Percentiles rank a stretch among this genome's conserved stretches.
phyloP scores from a whole-genome alignment of 2,113 vertebrate species.

The Alces alces region DNA sequence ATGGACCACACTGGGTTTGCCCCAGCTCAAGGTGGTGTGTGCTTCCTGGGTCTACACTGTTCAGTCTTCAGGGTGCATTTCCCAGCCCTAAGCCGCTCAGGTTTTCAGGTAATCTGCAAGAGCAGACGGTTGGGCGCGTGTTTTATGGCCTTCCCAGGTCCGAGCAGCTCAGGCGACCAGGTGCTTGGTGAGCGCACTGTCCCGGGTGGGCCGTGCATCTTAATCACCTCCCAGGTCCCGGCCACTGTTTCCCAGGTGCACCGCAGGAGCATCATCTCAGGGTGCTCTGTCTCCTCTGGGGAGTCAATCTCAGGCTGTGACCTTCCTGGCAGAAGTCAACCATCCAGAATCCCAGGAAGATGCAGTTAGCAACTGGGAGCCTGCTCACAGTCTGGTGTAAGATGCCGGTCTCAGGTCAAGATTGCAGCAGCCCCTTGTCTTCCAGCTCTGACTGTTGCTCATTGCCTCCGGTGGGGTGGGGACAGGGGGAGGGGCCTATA shows the following conservation, averaged over 20 bases:
- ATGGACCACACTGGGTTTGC: not conserved
- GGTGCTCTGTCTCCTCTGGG: not conserved
- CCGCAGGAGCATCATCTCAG: accelerated
- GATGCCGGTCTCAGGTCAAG: not conserved
- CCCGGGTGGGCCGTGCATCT: not conserved
- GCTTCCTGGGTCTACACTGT: not conserved
- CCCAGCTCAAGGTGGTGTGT: not conserved
- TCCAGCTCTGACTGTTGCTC: not conserved
- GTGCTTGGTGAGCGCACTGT: not conserved
- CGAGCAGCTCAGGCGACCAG: not conserved
- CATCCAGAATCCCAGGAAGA: not conserved
- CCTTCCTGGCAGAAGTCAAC: not conserved
- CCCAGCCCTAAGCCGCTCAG: not conserved
- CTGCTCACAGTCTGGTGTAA: not conserved
- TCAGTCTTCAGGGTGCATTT: not conserved
- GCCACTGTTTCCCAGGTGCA: not conserved
- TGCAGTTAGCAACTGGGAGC: not conserved
- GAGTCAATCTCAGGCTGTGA: not conserved
- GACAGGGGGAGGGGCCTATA: not conserved
- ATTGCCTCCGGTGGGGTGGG: accelerated
- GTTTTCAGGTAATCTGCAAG: not conserved
- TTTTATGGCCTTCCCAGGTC: not conserved
- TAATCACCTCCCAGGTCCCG: not conserved
- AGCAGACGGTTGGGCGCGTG: accelerated
- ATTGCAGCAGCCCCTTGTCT: not conserved